Percentiles rank a stretch among this genome's conserved stretches.
These are phyloP conservation scores for Acrobasis consociella DNA, from an alignment of 2,888 invertebrate species.

Conservation along the genomic window DNA sequence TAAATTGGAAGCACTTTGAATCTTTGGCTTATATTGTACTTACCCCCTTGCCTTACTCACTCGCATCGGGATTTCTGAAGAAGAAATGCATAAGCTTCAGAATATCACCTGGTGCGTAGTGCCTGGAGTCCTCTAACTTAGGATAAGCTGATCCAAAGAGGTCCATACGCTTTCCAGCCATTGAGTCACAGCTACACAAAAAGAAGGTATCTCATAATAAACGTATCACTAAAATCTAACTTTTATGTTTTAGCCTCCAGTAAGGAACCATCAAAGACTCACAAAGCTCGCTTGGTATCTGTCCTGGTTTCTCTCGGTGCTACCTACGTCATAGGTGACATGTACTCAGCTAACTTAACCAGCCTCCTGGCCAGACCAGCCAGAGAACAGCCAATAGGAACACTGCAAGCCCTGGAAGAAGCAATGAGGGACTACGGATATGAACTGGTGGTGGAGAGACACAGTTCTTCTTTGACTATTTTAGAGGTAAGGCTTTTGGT, in stretches of 20 bases:
- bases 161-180: too few species aligned
- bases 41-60: too few species aligned
- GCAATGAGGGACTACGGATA: constrained; percentile 86
- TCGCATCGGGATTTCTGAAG: too few species aligned
- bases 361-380: constrained; percentile 88
- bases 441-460: constrained; percentile 87
- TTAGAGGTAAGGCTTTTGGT: constrained; percentile 78
- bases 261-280: constrained; percentile 84
- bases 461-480: constrained; percentile 87
- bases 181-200: too few species aligned
- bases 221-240: too few species aligned
- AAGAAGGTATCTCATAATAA: too few species aligned
- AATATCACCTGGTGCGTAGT: too few species aligned
- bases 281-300: constrained; percentile 86
- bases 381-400: constrained; percentile 86
- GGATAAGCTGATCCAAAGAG: too few species aligned
- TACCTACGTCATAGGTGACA: constrained; percentile 90
- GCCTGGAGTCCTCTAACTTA: too few species aligned
- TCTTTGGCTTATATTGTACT: too few species aligned
- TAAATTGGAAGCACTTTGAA: too few species aligned
- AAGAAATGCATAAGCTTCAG: too few species aligned
- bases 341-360: constrained; percentile 90
- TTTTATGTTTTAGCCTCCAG: constrained; percentile 67
- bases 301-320: constrained; percentile 88
- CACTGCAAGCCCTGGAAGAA: constrained; percentile 84